These are phyloP conservation scores for Xenops minutus DNA, from an alignment of 2,797 vertebrate genomes.

Conservation along the genomic window DNA sequence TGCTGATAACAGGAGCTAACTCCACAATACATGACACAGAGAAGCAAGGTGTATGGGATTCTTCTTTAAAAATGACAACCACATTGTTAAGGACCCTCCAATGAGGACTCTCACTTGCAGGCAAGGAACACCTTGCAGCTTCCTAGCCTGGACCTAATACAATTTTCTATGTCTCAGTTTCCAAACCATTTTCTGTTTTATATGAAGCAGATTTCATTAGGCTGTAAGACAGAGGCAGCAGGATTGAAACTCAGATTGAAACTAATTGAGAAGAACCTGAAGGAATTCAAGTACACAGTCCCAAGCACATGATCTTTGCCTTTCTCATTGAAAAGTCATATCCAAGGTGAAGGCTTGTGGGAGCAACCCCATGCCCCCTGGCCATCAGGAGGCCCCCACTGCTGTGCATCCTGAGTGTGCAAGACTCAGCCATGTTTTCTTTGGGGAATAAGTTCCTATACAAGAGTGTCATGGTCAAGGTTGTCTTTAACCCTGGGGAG, in stretches of 20 bases:
- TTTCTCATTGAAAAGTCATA: background rate
- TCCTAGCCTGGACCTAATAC: background rate
- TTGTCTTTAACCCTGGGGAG: background rate
- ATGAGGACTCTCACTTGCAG: background rate
- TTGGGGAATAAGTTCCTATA: background rate
- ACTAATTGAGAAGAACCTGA: background rate
- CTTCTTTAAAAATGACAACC: background rate
- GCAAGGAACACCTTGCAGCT: fast-evolving
- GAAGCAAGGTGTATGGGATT: background rate
- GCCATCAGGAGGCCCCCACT: background rate
- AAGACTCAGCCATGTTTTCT: background rate
- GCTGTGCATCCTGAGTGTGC: background rate
- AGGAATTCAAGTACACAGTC: background rate
- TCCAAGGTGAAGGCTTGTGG: background rate
- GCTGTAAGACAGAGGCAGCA: background rate
- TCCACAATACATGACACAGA: background rate
- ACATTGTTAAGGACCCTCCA: background rate
- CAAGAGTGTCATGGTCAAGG: background rate
- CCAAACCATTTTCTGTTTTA: background rate
- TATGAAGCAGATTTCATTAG: background rate
- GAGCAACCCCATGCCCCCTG: background rate
- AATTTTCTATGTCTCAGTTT: background rate
- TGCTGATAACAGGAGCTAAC: background rate
- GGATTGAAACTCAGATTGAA: background rate
- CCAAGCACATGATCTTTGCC: background rate